phyloP scores from a whole-genome alignment of 2,797 vertebrate genomes.

The Platalea minor region DNA sequence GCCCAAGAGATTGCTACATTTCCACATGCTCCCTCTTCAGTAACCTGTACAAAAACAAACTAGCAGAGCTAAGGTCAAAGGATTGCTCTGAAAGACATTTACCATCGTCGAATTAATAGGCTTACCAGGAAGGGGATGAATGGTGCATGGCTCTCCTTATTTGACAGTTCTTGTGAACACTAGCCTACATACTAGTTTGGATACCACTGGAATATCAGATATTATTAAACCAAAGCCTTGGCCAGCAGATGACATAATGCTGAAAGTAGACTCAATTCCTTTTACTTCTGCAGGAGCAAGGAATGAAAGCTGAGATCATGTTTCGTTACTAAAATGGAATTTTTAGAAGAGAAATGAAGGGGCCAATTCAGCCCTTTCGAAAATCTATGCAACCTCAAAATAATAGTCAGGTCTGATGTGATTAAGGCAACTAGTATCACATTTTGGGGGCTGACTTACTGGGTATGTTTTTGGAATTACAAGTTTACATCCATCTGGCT shows the following conservation, averaged over 20 bases:
- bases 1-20: not conserved
- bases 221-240: not conserved
- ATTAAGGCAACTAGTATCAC: not conserved
- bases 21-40: not conserved
- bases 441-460: not conserved
- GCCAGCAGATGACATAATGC: not conserved
- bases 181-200: not conserved
- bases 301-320: not conserved
- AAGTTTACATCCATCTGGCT: not conserved
- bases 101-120: not conserved
- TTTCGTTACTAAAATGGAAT: not conserved
- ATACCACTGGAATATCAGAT: not conserved
- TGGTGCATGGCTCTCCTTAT: not conserved
- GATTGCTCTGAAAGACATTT: not conserved
- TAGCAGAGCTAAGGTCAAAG: not conserved
- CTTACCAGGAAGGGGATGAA: not conserved
- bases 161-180: not conserved
- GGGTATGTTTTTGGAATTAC: not conserved
- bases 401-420: not conserved
- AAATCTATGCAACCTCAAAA: not conserved
- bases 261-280: not conserved
- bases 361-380: not conserved
- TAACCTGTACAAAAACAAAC: not conserved
- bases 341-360: not conserved
- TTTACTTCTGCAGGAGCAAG: not conserved